Base-by-base conservation (phyloP, 2,888 invertebrate genomes). In the Polydrusus tereticollis region DNA sequence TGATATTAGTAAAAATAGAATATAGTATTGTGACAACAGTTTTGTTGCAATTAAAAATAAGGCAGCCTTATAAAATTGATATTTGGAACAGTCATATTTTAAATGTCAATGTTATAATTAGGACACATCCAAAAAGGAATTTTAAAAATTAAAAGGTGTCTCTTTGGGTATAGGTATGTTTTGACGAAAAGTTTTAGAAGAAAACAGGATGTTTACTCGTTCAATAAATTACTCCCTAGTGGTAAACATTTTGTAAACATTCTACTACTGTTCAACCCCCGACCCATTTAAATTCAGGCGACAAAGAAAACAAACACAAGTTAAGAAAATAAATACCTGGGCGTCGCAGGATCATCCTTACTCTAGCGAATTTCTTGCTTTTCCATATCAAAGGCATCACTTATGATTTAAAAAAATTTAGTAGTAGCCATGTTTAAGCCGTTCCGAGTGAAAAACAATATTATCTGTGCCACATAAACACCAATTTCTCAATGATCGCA, bases 361-460 rank as follows among this genome's bases (percentile, higher is more conserved):
- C 52, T 60, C 50, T 60, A 36, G 57, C 50, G 55, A 50, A 43
- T 38, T 65, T 69, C 69, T 62, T 52, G 60, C 20, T 57, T 41
- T 69, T 66, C 62, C 66, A 33, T 41, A 62, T 47, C 26, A 69
- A 55, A 58, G 38, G 58, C 69, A 69, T 69, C 65, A 73, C 69
- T 59, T 69, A 76, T 76, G 76, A 73, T 73, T 75, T 76, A 77
- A 76, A 76, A 75, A 75, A 74, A 77, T 77, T 75, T 76, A 77
- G 75, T 80, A 84, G 85, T 83, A 84, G 85, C 85, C 85, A 85
- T 85, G 84, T 85, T 85, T 84, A 84, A 81, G 76, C 78, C 74
- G 78, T 78, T 78, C 75, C 64, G n/a, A 79, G 77, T 78, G 76
- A 78, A 81, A 81, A 82, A 73, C 62, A 73, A 65, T 69, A 69